A percentile compares a stretch with the other conserved stretches of the same genome.
phyloP scores from a whole-genome alignment of 2,113 vertebrate species.

The Oreocharis arfaki region DNA sequence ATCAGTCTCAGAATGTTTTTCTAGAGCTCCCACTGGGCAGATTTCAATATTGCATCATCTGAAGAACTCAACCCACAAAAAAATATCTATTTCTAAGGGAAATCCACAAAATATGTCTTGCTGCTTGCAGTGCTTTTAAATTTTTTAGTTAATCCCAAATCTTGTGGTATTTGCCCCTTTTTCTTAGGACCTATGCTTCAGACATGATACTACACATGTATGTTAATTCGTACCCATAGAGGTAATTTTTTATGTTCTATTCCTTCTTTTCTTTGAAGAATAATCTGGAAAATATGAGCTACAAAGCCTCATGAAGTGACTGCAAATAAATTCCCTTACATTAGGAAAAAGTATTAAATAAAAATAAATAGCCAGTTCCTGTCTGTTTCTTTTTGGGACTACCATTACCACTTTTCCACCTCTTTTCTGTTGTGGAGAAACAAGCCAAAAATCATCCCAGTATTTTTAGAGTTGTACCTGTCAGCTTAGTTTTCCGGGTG shows the following conservation, averaged over 20 bases:
- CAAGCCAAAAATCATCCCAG: neutral
- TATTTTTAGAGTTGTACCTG: neutral
- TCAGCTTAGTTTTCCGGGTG: accelerated
- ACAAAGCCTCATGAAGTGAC: neutral
- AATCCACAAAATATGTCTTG: neutral
- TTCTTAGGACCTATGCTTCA: neutral
- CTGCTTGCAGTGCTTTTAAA: neutral
- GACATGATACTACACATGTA: accelerated
- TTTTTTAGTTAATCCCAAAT: neutral
- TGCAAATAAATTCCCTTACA: neutral
- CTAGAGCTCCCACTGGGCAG: neutral
- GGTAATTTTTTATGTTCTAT: neutral
- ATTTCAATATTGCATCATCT: neutral
- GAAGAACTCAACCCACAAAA: neutral
- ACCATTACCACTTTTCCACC: neutral
- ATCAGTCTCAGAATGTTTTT: neutral
- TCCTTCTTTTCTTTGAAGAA: neutral
- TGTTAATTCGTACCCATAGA: neutral
- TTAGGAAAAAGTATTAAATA: neutral
- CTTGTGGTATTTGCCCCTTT: neutral
- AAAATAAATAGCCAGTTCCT: neutral
- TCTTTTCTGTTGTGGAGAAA: neutral
- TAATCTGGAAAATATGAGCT: neutral
- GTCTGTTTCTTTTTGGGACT: neutral
- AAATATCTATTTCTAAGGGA: neutral